Evolutionary conservation across 2,797 vertebrate species (phyloP).

Genomic region (Xiphorhynchus erythropygius): DNA sequence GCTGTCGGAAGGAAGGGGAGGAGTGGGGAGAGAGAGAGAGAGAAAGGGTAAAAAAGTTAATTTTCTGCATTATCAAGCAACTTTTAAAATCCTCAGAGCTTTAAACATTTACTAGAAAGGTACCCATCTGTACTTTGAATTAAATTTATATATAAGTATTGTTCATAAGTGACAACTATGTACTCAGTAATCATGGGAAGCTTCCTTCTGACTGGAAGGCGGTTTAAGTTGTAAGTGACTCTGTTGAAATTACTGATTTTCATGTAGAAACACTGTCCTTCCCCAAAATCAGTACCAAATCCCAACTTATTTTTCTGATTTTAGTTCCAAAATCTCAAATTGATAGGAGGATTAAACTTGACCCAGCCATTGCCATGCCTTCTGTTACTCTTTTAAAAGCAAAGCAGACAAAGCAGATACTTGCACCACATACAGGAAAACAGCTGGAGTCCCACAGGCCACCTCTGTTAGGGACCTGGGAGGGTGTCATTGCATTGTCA

Average conservation of each 20-base stretch:
- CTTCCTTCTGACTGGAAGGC: neutral
- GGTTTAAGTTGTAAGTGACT: neutral
- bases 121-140: neutral
- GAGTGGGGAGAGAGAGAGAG: neutral
- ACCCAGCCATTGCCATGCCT: neutral
- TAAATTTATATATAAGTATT: neutral
- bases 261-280: neutral
- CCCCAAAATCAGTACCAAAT: neutral
- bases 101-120: slow-evolving; percentile 16
- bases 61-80: slow-evolving; percentile 18
- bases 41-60: neutral
- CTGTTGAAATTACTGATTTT: neutral
- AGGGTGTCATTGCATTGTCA: neutral
- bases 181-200: neutral
- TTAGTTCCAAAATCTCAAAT: neutral
- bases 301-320: neutral
- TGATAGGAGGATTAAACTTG: neutral
- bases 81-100: slow-evolving; percentile 2
- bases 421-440: neutral
- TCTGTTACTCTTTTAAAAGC: neutral
- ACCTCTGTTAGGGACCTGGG: neutral
- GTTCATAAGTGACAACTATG: neutral
- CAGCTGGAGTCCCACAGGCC: neutral
- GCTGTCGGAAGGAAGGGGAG: slow-evolving; percentile 82
- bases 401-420: neutral